phyloP scores from a whole-genome alignment of 2,888 invertebrate species.

The Oscheius myriophilus region DNA sequence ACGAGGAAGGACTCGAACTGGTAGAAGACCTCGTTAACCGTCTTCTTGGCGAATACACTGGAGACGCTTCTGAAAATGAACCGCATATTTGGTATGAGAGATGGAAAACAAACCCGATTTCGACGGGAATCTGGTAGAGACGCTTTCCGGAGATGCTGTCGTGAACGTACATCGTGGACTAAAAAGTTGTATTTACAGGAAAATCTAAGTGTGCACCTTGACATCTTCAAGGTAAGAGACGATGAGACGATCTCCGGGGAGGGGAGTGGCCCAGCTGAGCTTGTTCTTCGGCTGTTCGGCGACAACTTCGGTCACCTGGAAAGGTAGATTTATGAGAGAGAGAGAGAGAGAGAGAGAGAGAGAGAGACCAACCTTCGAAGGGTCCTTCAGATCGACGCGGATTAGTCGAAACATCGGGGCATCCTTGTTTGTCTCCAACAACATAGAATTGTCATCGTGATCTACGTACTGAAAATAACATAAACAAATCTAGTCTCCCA shows the following conservation, averaged over 20 bases:
- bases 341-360: not conserved
- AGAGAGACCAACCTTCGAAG: conserved; percentile 2
- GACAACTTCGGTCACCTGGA: conserved; percentile 17
- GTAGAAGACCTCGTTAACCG: conserved; percentile 79
- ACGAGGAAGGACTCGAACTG: conserved; percentile 92
- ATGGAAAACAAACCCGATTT: conserved; percentile 81
- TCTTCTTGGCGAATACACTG: conserved; percentile 25
- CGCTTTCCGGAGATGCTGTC: conserved; percentile 80
- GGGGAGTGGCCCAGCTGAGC: conserved; percentile 86
- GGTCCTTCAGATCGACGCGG: conserved; percentile 76
- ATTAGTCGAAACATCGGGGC: conserved; percentile 91
- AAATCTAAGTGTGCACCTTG: conserved; percentile 77
- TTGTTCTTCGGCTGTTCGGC: conserved; percentile 79
- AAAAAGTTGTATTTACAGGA: conserved; percentile 31
- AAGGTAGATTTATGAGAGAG: not conserved
- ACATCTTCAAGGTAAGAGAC: conserved; percentile 91
- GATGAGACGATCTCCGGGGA: conserved; percentile 85
- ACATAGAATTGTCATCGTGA: conserved; percentile 82
- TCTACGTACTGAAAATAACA: conserved; percentile 82
- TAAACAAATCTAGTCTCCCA: conserved; percentile 42
- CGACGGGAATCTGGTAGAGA: conserved; percentile 76
- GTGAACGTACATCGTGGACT: conserved; percentile 87
- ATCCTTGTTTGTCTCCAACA: conserved; percentile 90
- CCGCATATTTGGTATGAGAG: not conserved
- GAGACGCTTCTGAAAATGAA: conserved; percentile 17